Evolutionary conservation across 1,140 invertebrate species (phyloP), one percentile per base, ranked within the genome.

Genomic region (Diplogasteroides magnus): DNA sequence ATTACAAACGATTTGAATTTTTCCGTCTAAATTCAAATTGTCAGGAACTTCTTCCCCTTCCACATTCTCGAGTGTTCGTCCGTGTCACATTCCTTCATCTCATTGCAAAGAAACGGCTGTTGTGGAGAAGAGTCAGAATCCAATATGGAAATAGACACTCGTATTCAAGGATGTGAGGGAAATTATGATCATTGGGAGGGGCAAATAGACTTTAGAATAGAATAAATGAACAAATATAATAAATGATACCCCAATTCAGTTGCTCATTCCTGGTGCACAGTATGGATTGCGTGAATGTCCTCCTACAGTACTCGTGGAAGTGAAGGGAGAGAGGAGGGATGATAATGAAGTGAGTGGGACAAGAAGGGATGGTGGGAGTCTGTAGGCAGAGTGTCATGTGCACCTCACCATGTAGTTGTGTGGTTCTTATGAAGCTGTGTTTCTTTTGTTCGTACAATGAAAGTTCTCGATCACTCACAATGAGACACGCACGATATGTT

Each of bases 261-360:
- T 48, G 37, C 6, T 48, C 6, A 48, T 48, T 48, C 37, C 37
- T 6, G 37, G 37, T 19, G 37, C 37, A 11, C 37, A 48, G 37
- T 11, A 48, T 19, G 37, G 37, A 48, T 19, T 48, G 37, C 6
- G 19, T 6, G 37, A 48, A 19, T 48, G 81, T 68, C 79, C 77
- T 6, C 77, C 77, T 13, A 57, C 71, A 23, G 64, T 74, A 2
- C 60, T 82, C n/a, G 70, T 79, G 25, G 77, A 79, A 74, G 74
- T 79, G 0, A 27, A 66, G 2, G 77, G 79, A 31, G 79, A 80
- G 55, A 61, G 68, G 31, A 23, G 56, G n/a, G 68, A 78, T 55
- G 80, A 78, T 32, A 75, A 55, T 23, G 74, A 76, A 28, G 31
- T 77, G 27, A 13, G n/a, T 11, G 27, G n/a, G n/a, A n/a, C n/a